phyloP scores from a whole-genome alignment of 1,140 invertebrate species.

The Chymomyza costata region DNA sequence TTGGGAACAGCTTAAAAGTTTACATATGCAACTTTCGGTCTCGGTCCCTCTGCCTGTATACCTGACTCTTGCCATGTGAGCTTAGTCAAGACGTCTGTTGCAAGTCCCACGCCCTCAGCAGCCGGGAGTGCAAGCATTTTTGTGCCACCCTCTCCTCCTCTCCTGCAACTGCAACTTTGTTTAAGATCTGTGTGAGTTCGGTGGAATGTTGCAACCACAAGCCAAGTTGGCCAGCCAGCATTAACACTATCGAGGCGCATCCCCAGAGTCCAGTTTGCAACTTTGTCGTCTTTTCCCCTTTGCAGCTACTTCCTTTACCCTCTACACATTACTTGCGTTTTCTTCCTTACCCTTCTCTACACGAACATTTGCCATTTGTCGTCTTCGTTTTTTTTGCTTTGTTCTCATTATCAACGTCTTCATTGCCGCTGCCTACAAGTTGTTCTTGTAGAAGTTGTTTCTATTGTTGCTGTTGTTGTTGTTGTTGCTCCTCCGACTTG shows the following conservation, averaged over 20 bases:
- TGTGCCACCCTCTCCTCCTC: not conserved
- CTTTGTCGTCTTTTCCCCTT: conserved; percentile 24
- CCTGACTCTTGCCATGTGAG: conserved; percentile 25
- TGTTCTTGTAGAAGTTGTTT: no score
- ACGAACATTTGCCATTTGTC: not conserved
- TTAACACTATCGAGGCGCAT: no score
- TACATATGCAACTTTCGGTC: conserved; percentile 22
- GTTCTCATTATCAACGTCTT: conserved; percentile 47
- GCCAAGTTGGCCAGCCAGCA: not conserved
- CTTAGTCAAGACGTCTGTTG: conserved; percentile 30
- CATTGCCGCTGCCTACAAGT: not conserved
- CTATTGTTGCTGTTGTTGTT: conserved; percentile 3
- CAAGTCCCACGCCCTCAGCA: conserved; percentile 9
- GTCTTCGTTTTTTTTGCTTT: conserved; percentile 7
- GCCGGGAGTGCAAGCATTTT: conserved; percentile 10
- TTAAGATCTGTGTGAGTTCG: no score
- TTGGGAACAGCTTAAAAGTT: no score
- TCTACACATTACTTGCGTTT: no score
- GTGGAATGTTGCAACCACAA: no score
- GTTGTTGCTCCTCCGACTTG: conserved; percentile 40
- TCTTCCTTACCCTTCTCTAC: no score
- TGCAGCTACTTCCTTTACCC: no score
- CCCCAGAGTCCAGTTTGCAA: conserved; percentile 12
- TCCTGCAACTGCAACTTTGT: not conserved
- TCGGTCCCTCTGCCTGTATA: not conserved